These are phyloP conservation scores for Bergia puertoricense DNA, from an alignment of 92 coral and sea anemone species.

Conservation along the genomic window DNA sequence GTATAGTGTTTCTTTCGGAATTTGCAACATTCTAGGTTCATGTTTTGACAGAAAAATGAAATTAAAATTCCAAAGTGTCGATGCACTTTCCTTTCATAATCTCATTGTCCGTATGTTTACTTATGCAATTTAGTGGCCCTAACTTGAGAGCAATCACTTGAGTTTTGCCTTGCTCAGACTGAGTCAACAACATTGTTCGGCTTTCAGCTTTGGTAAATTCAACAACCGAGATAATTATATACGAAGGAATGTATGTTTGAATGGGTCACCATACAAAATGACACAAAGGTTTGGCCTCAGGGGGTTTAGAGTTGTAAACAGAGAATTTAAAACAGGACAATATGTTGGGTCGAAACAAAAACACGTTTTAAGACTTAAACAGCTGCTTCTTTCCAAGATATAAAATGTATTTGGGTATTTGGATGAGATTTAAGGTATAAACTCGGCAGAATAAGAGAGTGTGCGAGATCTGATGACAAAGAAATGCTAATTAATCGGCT, in stretches of 20 bases:
- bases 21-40: neutral
- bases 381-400: neutral
- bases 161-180: neutral
- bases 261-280: slow-evolving; percentile 20
- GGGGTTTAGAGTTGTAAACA: slow-evolving; percentile 17
- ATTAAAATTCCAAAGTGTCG: slow-evolving; percentile 14
- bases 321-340: slow-evolving; percentile 26
- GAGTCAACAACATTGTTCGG: slow-evolving; percentile 15
- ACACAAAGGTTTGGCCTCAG: slow-evolving; percentile 23
- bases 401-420: neutral
- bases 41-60: slow-evolving; percentile 31
- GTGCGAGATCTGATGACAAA: slow-evolving; percentile 7
- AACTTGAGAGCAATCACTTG: slow-evolving; percentile 8
- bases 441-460: neutral
- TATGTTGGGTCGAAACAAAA: neutral
- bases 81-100: neutral
- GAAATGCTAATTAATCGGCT: slow-evolving; percentile 31
- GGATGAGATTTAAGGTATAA: neutral
- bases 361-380: neutral
- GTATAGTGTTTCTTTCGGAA: slow-evolving; percentile 22
- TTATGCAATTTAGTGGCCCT: neutral
- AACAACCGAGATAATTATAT: slow-evolving; percentile 15
- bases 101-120: slow-evolving; percentile 13
- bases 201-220: neutral
- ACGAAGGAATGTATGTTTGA: slow-evolving; percentile 21